phyloP scores from a whole-genome alignment of 1,140 invertebrate species.

The Zaprionus gabonicus region DNA sequence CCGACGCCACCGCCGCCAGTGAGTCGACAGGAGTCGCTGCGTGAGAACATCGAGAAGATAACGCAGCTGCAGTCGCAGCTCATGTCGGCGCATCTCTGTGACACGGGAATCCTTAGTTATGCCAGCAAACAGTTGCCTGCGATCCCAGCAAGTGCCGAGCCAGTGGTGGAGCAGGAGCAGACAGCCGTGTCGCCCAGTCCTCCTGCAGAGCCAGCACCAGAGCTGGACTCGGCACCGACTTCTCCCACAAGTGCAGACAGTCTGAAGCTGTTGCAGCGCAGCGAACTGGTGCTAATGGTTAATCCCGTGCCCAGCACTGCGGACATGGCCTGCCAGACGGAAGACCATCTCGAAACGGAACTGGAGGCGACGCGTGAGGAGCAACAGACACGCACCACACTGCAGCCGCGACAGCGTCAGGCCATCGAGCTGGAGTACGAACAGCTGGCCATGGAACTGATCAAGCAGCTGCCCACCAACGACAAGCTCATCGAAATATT shows the following conservation, averaged over 20 bases:
- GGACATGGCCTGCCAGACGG: conserved; percentile 88
- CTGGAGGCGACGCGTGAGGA: conserved; percentile 62
- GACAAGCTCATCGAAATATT: conserved; percentile 90
- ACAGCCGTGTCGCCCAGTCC: not conserved
- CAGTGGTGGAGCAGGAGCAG: not conserved
- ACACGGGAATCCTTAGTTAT: conserved; percentile 52
- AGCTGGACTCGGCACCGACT: not conserved
- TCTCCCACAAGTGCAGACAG: conserved; percentile 43
- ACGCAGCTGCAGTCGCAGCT: conserved; percentile 82
- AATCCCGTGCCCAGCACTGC: conserved; percentile 86
- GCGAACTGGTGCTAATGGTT: conserved; percentile 87
- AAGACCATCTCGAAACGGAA: conserved; percentile 79
- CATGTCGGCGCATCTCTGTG: conserved; percentile 80
- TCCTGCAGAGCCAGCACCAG: conserved; percentile 23
- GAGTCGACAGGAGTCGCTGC: conserved; percentile 76
- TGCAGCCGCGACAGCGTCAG: conserved; percentile 86
- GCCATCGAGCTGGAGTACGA: conserved; percentile 94
- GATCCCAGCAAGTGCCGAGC: conserved; percentile 28
- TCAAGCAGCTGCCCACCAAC: conserved; percentile 88
- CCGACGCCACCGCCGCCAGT: conserved; percentile 43
- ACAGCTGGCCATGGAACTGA: conserved; percentile 89
- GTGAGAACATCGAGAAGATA: conserved; percentile 84
- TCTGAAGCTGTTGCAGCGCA: conserved; percentile 87
- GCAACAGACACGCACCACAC: conserved; percentile 67
- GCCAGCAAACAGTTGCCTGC: conserved; percentile 26